These are phyloP conservation scores for Forbesichthys agassizii DNA, from an alignment of 2,113 vertebrate genomes.

Conservation along the genomic window DNA sequence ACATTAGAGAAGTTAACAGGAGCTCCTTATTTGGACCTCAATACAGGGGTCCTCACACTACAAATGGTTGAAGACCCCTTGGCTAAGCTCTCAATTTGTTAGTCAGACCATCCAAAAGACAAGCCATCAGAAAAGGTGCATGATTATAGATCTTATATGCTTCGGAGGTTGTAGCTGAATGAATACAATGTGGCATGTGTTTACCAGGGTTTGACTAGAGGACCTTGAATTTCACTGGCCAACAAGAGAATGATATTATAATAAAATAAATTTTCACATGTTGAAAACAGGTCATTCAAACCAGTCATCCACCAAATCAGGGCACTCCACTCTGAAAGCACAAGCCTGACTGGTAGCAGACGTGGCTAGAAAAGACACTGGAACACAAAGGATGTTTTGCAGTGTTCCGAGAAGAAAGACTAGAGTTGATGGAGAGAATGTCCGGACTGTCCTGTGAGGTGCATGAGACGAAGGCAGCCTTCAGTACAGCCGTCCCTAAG, in stretches of 20 bases:
- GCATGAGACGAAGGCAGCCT: conserved; percentile 66
- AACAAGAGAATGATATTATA: conserved; percentile 45
- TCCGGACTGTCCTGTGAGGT: conserved; percentile 50
- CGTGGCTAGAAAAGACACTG: conserved; percentile 32
- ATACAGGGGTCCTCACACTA: background rate
- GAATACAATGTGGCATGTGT: conserved; percentile 58
- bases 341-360: conserved; percentile 66
- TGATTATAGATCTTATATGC: conserved; percentile 61
- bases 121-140: conserved; percentile 65
- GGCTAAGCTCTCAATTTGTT: conserved; percentile 50
- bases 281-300: conserved; percentile 15
- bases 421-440: conserved; percentile 21
- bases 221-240: conserved; percentile 55
- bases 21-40: background rate
- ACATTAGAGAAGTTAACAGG: too few species aligned
- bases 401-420: conserved; percentile 9
- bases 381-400: conserved; percentile 41
- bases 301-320: conserved; percentile 68
- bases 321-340: conserved; percentile 70
- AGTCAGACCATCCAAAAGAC: conserved; percentile 58
- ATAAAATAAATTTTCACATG: conserved; percentile 46
- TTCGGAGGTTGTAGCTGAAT: conserved; percentile 46
- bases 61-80: conserved; percentile 7
- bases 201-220: conserved; percentile 48
- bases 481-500: conserved; percentile 54